Evolutionary conservation across 2,113 vertebrate species (phyloP).

Genomic region (Hippocampus guttulatus): DNA sequence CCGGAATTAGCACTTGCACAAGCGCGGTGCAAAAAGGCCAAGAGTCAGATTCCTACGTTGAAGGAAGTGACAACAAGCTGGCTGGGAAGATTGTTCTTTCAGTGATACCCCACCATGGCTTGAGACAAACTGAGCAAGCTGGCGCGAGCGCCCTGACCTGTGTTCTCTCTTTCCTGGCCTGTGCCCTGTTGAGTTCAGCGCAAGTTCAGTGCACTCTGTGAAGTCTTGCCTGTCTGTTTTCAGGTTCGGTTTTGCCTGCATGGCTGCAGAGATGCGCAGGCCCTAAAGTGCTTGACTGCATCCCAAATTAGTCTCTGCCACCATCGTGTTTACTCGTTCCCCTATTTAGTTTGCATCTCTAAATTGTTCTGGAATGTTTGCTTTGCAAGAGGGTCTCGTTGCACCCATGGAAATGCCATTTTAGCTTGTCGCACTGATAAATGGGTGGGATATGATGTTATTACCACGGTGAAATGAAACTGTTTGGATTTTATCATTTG

Average conservation of each 20-base stretch:
- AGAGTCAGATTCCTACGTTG: no score
- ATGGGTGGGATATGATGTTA: constrained; percentile 28
- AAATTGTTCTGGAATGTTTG: constrained; percentile 28
- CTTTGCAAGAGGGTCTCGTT: constrained; percentile 16
- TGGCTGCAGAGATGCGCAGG: constrained; percentile 29
- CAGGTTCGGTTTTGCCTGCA: constrained; percentile 34
- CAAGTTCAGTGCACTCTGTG: constrained; percentile 37
- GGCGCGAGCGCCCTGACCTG: not conserved
- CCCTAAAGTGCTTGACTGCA: constrained; percentile 38
- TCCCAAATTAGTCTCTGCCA: constrained; percentile 37
- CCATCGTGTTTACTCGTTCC: constrained; percentile 13
- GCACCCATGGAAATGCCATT: constrained; percentile 20
- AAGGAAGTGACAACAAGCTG: not conserved
- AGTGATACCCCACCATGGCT: not conserved
- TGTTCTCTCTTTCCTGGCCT: constrained; percentile 13
- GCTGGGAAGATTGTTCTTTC: not conserved
- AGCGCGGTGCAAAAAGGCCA: no score
- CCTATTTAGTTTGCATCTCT: constrained; percentile 5
- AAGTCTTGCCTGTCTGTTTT: constrained; percentile 37
- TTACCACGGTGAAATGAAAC: constrained; percentile 27
- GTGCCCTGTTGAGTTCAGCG: constrained; percentile 38
- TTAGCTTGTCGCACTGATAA: constrained; percentile 26
- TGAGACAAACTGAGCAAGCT: not conserved
- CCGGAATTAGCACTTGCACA: no score
- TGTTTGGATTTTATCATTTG: constrained; percentile 15